Conservation (phyloP, 2,888 invertebrate genomes). For the Rhabditoides inermis region DNA sequence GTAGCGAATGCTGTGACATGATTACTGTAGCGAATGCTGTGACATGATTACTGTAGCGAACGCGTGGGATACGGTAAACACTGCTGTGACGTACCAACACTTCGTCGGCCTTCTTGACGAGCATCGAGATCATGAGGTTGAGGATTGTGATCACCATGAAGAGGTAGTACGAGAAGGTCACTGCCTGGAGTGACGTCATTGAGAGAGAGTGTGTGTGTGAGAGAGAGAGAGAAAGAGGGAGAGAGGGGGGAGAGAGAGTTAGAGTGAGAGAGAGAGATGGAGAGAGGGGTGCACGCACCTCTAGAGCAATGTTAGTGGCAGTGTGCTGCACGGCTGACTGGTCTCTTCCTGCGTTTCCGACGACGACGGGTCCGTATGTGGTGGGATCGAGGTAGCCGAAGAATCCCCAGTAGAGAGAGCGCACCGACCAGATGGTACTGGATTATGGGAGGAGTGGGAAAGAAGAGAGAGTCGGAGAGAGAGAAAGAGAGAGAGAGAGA, state of each 20-base stretch:
- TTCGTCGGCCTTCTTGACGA: slow-evolving; percentile 39
- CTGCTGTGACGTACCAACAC: slow-evolving; percentile 21
- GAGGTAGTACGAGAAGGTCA: slow-evolving; percentile 30
- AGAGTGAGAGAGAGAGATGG: too few relatives aligned
- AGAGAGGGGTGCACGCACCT: slow-evolving; percentile 5
- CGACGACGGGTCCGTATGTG: slow-evolving; percentile 11
- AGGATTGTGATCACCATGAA: slow-evolving; percentile 37
- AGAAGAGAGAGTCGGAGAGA: too few relatives aligned
- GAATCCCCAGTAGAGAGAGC: slow-evolving; percentile 43
- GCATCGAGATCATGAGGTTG: slow-evolving; percentile 43
- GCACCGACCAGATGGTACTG: too few relatives aligned
- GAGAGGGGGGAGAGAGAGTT: too few relatives aligned
- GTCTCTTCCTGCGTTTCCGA: slow-evolving; percentile 29
- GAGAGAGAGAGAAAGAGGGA: too few relatives aligned
- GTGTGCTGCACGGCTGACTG: slow-evolving; percentile 10
- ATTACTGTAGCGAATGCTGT: too few relatives aligned
- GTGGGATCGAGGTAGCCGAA: slow-evolving; percentile 37
- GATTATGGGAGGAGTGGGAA: too few relatives aligned
- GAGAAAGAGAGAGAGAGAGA: too few relatives aligned
- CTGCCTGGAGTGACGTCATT: too few relatives aligned
- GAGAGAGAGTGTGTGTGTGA: too few relatives aligned
- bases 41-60: too few relatives aligned
- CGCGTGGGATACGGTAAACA: background rate
- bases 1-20: too few relatives aligned
- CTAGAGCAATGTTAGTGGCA: slow-evolving; percentile 15